Evolutionary conservation across 2,888 invertebrate species (phyloP), one percentile per base, ranked within the genome.

Genomic region (Heliconius cydno): DNA sequence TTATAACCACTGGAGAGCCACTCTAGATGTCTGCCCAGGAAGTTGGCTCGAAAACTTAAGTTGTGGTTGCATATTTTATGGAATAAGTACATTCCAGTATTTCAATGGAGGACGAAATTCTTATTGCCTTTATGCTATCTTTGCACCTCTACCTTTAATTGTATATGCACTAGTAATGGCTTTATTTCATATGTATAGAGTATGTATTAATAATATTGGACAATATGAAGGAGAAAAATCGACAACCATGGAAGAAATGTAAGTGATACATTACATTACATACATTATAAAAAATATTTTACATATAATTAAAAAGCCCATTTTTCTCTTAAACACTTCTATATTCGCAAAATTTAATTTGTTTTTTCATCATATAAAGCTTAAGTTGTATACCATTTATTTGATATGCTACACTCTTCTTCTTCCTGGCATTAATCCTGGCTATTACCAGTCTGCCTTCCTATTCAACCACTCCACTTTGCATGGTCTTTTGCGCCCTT

Each of bases 61-160:
- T 86, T 97, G 97, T 86, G 97, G 97, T 67, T 97, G 97, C 85
- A 96, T 97, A 84, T 92, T 97, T 65, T 96, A 96, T 87, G 97
- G 96, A 3, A 91, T 95, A 77, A 95, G 96, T 85, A 96, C 96
- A 25, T 95, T 92, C 77, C 95, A 95, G 67, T 95, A 95, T 84
- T 97, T 97, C 85, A 95, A 94, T 89, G 97, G 97, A 71, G 97
- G 97, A 1, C 96, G 96, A 83, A 95, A 96, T 81, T 96, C 96
- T 0, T 96, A 96, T 81, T 97, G 97, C 84, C 91, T 96, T 82
- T 97, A 96, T 93, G 96, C 96, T n/a, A 96, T 96, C 77, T 96
- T 96, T 85, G 97, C 97, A 4, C 95, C 97, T 2, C 84, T 97
- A 15, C 92, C 97, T 22, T 95, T 97, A 52, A 89, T 97, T 52